Conservation (phyloP, 2,797 vertebrate species). For the Esox lucius region DNA sequence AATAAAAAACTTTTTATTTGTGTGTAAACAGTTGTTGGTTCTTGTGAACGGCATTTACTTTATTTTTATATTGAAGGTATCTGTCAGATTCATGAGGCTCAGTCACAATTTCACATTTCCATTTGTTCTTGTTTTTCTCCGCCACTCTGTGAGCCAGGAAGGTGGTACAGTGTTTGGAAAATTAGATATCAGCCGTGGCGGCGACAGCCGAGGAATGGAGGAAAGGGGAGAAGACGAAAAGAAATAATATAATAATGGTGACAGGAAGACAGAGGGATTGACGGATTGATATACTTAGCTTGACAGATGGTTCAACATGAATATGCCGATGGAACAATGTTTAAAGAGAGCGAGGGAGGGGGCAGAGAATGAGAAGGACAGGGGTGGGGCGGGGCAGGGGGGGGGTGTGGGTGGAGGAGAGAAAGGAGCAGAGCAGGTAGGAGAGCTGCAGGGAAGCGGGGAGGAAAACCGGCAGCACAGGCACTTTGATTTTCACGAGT, state of each 20-base stretch:
- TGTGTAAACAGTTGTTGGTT: slow-evolving; percentile 24
- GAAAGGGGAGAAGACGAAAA: too few relatives aligned
- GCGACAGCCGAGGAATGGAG: slow-evolving; percentile 24
- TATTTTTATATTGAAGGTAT: slow-evolving; percentile 47
- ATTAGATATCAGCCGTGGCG: slow-evolving; percentile 34
- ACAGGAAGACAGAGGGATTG: slow-evolving; percentile 40
- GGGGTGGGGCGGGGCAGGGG: not conserved
- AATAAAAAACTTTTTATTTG: not conserved
- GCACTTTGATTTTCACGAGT: slow-evolving; percentile 58
- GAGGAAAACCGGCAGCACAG: slow-evolving; percentile 38
- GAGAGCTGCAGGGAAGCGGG: slow-evolving; percentile 32
- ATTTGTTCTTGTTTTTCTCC: slow-evolving; percentile 37
- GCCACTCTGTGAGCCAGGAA: slow-evolving; percentile 22
- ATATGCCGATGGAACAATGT: slow-evolving; percentile 51
- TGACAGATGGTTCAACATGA: slow-evolving; percentile 56
- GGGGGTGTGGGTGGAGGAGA: slow-evolving; percentile 10
- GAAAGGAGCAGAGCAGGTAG: slow-evolving; percentile 31
- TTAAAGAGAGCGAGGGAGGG: slow-evolving; percentile 30
- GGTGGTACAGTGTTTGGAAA: slow-evolving; percentile 42
- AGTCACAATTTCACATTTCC: slow-evolving; percentile 33
- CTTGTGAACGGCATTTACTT: slow-evolving; percentile 18
- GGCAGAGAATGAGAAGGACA: slow-evolving; percentile 7
- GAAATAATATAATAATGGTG: not conserved
- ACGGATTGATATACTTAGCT: slow-evolving; percentile 55
- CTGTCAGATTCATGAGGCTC: slow-evolving; percentile 37